Evolutionary conservation across 2,113 vertebrate species (phyloP).

Genomic region (Oostethus manadensis): DNA sequence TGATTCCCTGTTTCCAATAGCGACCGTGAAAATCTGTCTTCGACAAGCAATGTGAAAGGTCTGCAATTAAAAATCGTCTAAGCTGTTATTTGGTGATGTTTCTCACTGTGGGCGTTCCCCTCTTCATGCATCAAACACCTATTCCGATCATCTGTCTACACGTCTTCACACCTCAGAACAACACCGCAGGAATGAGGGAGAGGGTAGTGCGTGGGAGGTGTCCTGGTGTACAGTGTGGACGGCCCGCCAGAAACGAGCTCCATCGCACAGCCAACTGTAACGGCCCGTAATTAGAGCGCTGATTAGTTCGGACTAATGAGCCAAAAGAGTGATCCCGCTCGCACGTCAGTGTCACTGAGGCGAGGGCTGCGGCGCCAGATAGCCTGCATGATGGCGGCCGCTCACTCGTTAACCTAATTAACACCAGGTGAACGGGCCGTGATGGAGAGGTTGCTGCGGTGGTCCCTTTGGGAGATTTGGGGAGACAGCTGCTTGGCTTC

Average conservation of each 20-base stretch:
- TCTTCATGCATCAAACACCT: too few species aligned
- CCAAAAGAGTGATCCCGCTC: slow-evolving; percentile 49
- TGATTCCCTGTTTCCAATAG: too few species aligned
- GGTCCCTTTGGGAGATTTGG: slow-evolving; percentile 1
- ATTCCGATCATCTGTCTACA: too few species aligned
- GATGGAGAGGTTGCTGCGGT: slow-evolving; percentile 10
- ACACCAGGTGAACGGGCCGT: slow-evolving; percentile 29
- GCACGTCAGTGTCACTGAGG: slow-evolving; percentile 31
- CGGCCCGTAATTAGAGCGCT: slow-evolving; percentile 61
- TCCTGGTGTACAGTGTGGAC: slow-evolving; percentile 48
- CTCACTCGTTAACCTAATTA: slow-evolving; percentile 37
- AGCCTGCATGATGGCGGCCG: slow-evolving; percentile 7
- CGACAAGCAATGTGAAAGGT: too few species aligned
- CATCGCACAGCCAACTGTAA: slow-evolving; percentile 50
- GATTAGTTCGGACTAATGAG: slow-evolving; percentile 65
- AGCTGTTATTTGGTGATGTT: too few species aligned
- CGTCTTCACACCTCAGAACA: background rate
- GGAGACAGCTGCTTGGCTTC: slow-evolving; percentile 3
- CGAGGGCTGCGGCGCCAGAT: slow-evolving; percentile 19
- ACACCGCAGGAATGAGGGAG: background rate
- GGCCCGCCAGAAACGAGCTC: slow-evolving; percentile 41
- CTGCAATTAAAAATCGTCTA: too few species aligned
- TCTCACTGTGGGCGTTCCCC: too few species aligned
- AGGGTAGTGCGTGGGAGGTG: slow-evolving; percentile 10
- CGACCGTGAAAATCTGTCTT: too few species aligned